Base-by-base conservation (phyloP, 2,113 vertebrate genomes). In the Sarotherodon lohbergeri region DNA sequence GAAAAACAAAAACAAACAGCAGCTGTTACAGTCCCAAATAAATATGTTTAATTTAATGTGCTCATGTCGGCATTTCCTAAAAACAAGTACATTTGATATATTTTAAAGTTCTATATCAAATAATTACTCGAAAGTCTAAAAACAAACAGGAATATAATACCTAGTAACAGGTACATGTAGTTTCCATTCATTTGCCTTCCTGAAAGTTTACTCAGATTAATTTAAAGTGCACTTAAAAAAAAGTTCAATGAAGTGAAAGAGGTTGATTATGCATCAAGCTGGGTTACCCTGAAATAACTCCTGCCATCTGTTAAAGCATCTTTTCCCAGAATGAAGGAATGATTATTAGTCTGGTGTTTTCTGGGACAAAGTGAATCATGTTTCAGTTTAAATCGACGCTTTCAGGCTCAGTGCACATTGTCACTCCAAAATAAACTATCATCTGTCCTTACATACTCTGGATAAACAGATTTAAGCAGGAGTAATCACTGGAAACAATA, bases 221-320 rank as follows among this genome's bases (percentile, higher is more conserved):
- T 59, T 43, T 57, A 24, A 83, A 48, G 55, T 48, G 19, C 50
- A 85, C 81, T 76, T 27, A 66, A 66, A 11, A 46, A 46, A 71
- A 43, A 0, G 39, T 81, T 54, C 57, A 80, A 11, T 82, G 57
- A 86, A 91, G 73, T 36, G 78, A 82, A 48, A 87, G 32, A 79
- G n/a, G 71, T 29, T 76, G 85, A 48, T 34, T 56, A 46, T 17
- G 63, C 73, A 83, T 81, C 61, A 82, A 79, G 83, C 54, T 46
- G 86, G 16, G 88, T 55, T 84, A 68, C 39, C 87, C 91, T 92
- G 89, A 92, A 91, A 92, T 93, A 91, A 87, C 90, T 91, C 84
- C 54, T 48, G 91, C 92, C 93, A 93, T 93, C 92, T 95, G 94
- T 80, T 89, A 81, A 89, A 90, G 90, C 22, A 55, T 82, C 85